These are phyloP conservation scores for Linnaemya tessellans DNA, from an alignment of 2,888 invertebrate genomes.

Conservation along the genomic window DNA sequence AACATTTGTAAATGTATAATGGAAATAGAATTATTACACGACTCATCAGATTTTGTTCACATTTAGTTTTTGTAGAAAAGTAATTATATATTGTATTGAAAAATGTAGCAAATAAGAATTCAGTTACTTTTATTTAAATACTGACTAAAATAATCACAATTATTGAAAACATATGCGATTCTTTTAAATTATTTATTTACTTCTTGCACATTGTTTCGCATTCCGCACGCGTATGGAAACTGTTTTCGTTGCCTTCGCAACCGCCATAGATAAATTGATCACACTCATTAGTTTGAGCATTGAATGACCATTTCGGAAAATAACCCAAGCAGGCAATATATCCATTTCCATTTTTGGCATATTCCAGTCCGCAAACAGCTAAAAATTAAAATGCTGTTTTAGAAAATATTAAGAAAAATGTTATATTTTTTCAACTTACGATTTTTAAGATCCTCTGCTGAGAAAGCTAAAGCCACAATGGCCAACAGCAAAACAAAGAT, in stretches of 20 bases:
- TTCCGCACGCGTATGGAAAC: background rate
- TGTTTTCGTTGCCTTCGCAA: background rate
- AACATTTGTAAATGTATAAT: too few relatives aligned
- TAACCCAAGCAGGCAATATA: background rate
- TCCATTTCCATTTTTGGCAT: background rate
- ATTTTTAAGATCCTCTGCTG: background rate
- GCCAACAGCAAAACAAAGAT: background rate
- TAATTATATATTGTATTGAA: too few relatives aligned
- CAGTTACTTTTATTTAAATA: background rate
- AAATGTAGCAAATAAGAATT: too few relatives aligned
- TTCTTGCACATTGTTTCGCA: background rate
- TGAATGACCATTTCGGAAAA: background rate
- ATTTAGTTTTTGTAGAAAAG: too few relatives aligned
- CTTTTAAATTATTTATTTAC: background rate
- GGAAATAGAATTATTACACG: too few relatives aligned
- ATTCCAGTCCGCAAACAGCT: background rate
- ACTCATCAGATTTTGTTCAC: too few relatives aligned
- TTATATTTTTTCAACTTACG: background rate
- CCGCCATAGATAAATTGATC: background rate
- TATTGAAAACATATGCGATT: background rate
- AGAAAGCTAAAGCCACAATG: slow-evolving; percentile 19
- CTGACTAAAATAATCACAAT: too few relatives aligned
- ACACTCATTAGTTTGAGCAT: background rate
- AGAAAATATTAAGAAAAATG: background rate
- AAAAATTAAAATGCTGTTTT: background rate